These are phyloP conservation scores for Kryptolebias marmoratus DNA, from an alignment of 2,113 vertebrate genomes.

Conservation along the genomic window DNA sequence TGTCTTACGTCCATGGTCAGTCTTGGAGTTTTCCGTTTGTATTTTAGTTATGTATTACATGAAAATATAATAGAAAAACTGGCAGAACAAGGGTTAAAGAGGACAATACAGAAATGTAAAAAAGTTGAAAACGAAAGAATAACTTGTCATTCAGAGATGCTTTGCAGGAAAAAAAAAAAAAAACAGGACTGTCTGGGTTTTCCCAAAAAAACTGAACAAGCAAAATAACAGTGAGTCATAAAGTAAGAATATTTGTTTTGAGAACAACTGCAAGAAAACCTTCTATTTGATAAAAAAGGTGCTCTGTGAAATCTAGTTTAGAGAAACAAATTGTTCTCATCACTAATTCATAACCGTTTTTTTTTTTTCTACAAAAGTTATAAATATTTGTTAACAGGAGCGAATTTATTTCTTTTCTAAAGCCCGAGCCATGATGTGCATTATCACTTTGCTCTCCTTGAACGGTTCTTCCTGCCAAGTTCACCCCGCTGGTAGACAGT, in stretches of 20 bases:
- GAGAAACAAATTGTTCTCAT: not conserved
- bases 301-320: not conserved
- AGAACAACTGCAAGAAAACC: not conserved
- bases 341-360: not conserved
- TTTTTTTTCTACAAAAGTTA: not conserved
- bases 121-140: not conserved
- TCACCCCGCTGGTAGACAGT: constrained; percentile 33
- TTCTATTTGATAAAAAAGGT: not conserved
- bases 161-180: constrained; percentile 21
- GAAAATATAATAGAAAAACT: not conserved
- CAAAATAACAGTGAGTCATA: constrained; percentile 15
- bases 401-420: constrained; percentile 5
- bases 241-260: constrained; percentile 16
- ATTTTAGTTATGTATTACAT: not conserved
- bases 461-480: constrained; percentile 29
- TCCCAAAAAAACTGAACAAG: not conserved
- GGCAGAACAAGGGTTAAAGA: not conserved
- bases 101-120: not conserved
- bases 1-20: too few relatives aligned
- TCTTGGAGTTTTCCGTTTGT: not conserved
- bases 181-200: constrained; percentile 7
- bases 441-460: constrained; percentile 30
- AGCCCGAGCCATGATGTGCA: constrained; percentile 10
- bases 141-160: constrained; percentile 3
- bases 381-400: not conserved